phyloP scores from a whole-genome alignment of 1,140 invertebrate species.

The Orius insidiosus region DNA sequence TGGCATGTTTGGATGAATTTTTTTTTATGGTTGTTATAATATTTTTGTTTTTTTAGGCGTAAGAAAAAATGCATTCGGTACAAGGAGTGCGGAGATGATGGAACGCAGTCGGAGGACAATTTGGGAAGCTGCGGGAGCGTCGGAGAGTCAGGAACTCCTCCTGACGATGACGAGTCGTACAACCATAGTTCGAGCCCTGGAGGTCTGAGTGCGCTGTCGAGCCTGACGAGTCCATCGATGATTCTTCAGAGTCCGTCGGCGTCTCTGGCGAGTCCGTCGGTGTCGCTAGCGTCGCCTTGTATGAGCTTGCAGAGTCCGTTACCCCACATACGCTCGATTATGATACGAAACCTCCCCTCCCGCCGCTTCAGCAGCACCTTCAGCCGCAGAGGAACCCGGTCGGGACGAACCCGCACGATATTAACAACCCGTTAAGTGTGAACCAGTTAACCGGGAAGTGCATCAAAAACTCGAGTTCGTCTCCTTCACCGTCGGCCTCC shows the following conservation, averaged over 20 bases:
- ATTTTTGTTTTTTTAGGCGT: slow-evolving; percentile 72
- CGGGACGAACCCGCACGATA: slow-evolving; percentile 74
- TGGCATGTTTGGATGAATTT: too few species aligned
- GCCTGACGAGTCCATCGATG: slow-evolving; percentile 53
- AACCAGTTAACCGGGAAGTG: slow-evolving; percentile 66
- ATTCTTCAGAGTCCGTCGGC: slow-evolving; percentile 45
- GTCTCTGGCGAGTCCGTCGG: slow-evolving; percentile 47
- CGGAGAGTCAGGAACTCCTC: slow-evolving; percentile 47
- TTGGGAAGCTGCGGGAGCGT: slow-evolving; percentile 54
- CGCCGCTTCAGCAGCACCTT: slow-evolving; percentile 20
- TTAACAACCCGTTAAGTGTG: slow-evolving; percentile 77
- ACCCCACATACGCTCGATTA: slow-evolving; percentile 29
- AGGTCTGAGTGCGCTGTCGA: slow-evolving; percentile 54
- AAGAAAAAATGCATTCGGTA: slow-evolving; percentile 98
- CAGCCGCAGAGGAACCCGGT: slow-evolving; percentile 51
- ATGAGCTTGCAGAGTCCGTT: slow-evolving; percentile 33
- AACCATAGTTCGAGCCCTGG: slow-evolving; percentile 55
- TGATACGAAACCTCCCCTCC: slow-evolving; percentile 24
- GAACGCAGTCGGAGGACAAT: slow-evolving; percentile 62
- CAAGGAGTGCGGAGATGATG: slow-evolving; percentile 53
- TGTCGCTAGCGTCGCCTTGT: slow-evolving; percentile 36
- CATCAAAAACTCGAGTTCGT: slow-evolving; percentile 29
- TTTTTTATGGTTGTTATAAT: too few species aligned
- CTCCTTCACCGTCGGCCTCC: slow-evolving; percentile 6
- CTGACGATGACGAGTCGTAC: slow-evolving; percentile 43